Base-by-base conservation (phyloP, 2,888 invertebrate species). In the Deilephila elpenor region DNA sequence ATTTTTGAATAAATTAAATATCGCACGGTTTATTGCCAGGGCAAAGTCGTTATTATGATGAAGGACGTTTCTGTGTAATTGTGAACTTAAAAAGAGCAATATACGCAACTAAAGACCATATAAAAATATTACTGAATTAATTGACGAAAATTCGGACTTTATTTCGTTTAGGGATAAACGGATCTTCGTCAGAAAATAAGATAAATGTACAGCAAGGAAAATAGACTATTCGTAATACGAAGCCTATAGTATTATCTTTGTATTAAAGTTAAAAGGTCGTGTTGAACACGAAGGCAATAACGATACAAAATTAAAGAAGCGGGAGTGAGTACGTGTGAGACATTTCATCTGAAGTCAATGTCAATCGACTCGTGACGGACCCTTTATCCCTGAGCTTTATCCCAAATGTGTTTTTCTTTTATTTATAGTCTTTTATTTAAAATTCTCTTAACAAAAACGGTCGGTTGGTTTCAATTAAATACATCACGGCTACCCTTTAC, bases 1-100 rank as follows among this genome's bases (percentile, higher is more conserved):
- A 62, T 62, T 67, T 67, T 20, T 67, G 37, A n/a, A 20, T 64
- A n/a, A 37, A 61, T 61, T 61, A 34, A 32, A 62, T 62, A 19
- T 62, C 19, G 62, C 34, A 14, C 25, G 17, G 62, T 62, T 62
- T 62, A 62, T 62, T 32, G 62, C 5, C 19, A n/a, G 56, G 34
- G 5, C 5, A 34, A 62, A 17, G 62, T 62, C 62, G 32, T 62
- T 62, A 62, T 34, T 19, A 62, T 34, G 32, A 62, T 62, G 32
- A 34, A 62, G 32, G 32, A 17, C 34, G 32, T 60, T 60, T 7
- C 62, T 32, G 17, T 29, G 25, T 61, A 17, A 25, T 19, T n/a
- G 29, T 61, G 29, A 61, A 14, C 17, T 14, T 29, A 17, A 59
- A 59, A 59, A 14, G 8, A 37, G 44, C 2, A 44, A 44, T 44